Evolutionary conservation across 30 jellyfish, hydroid and myxozoan species (phyloP), one percentile per base, ranked within the genome.

Genomic region (Catostylus mosaicus): DNA sequence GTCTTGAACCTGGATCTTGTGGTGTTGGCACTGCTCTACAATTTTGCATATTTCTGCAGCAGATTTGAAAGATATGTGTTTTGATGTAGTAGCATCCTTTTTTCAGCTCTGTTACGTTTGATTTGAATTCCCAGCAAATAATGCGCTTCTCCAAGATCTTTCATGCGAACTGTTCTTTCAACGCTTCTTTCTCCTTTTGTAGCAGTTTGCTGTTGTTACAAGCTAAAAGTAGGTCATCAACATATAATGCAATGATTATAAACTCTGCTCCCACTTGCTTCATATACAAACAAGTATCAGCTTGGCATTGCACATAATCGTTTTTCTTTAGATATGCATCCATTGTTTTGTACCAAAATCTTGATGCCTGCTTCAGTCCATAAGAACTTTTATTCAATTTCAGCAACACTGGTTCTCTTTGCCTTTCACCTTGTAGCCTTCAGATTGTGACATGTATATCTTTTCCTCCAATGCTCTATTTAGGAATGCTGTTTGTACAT

Each of bases 301-400:
- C 66, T 33, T 26, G 24, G 32, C 56, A 40, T 71, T 83, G 87
- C 18, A 27, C 72, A 45, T n/a, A 46, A 82, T 29, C 48, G 78
- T 14, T 36, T 51, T 2, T 82, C 69, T 70, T 67, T 30, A 51
- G n/a, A n/a, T n/a, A n/a, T n/a, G n/a, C n/a, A n/a, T 47, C 80
- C 80, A 68, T 83, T 34, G 77, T 71, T 52, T 71, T 46, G 73
- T 36, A 46, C 93, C 93, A 83, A 46, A 88, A 54, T 70, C 87
- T 68, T 34, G 94, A 85, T 3, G 94, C 50, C 60, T 71, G 94
- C 61, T 72, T 83, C 27, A 83, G 62, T 30, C 94, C 88, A 69
- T 83, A 82, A 23, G 71, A 27, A 57, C 88, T 72, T 66, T 60
- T 56, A 16, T 46, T 54, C 81, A 83, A 34, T 40, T 72, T 70